Evolutionary conservation across 2,797 vertebrate genomes (phyloP).

Genomic region (Tragopan temminckii): DNA sequence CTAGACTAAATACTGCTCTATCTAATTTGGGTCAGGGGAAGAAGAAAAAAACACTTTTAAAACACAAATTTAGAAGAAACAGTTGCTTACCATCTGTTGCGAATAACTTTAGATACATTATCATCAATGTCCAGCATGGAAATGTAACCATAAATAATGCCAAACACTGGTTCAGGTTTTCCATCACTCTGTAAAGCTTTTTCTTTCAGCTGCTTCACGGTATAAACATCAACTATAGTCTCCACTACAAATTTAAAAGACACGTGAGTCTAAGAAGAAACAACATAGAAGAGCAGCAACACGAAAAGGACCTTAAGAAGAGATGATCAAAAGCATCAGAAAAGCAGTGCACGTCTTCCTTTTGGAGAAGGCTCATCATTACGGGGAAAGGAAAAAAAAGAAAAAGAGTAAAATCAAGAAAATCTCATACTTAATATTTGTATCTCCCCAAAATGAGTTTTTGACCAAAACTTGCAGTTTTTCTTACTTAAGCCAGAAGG

Average conservation of each 20-base stretch:
- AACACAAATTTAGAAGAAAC: neutral
- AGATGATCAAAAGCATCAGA: neutral
- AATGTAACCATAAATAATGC: constrained; percentile 92
- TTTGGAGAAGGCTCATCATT: neutral
- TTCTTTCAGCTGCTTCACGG: constrained; percentile 89
- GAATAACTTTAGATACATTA: constrained; percentile 86
- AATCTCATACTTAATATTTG: neutral
- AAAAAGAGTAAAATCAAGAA: neutral
- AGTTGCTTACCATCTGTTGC: constrained; percentile 88
- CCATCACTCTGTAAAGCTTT: constrained; percentile 83
- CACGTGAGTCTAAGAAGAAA: neutral
- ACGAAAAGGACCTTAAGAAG: neutral
- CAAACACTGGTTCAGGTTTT: constrained; percentile 82
- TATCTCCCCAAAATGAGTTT: neutral
- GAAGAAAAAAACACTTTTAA: neutral
- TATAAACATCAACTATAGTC: constrained; percentile 90
- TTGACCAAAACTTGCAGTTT: neutral
- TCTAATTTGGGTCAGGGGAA: neutral
- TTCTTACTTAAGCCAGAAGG: neutral
- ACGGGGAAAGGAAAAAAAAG: neutral
- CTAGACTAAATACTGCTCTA: neutral
- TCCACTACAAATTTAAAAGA: constrained; percentile 84
- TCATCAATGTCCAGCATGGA: constrained; percentile 90
- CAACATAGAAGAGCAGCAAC: neutral
- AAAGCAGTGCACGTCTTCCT: accelerated